phyloP scores from a whole-genome alignment of 2,113 vertebrate genomes.

The Meleagris gallopavo region DNA sequence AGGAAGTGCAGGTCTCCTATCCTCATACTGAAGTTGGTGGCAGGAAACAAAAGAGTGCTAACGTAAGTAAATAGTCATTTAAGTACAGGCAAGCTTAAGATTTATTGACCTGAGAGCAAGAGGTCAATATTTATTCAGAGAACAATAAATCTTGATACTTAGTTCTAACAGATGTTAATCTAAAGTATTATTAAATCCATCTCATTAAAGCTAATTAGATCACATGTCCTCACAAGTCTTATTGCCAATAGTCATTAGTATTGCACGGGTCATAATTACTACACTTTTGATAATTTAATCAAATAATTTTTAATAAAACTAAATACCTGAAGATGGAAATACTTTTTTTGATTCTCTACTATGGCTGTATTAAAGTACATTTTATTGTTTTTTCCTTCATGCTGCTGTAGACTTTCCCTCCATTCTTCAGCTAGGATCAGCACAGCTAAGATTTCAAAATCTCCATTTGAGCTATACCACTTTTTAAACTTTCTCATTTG shows the following conservation, averaged over 20 bases:
- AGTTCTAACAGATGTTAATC: conserved; percentile 41
- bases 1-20: neutral
- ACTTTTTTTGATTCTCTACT: conserved; percentile 7
- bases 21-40: neutral
- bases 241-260: conserved; percentile 45
- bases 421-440: neutral
- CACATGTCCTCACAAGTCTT: neutral
- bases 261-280: neutral
- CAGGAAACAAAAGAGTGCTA: neutral
- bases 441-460: neutral
- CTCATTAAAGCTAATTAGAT: conserved; percentile 54
- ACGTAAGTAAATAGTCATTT: neutral
- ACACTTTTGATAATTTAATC: conserved; percentile 39
- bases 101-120: conserved; percentile 48
- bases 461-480: neutral
- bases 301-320: conserved; percentile 37
- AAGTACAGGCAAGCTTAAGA: conserved; percentile 42
- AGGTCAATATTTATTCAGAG: conserved; percentile 64
- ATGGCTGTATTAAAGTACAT: neutral
- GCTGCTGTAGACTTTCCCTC: neutral
- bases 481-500: neutral
- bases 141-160: conserved; percentile 51
- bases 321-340: conserved; percentile 10
- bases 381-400: neutral
- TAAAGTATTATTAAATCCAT: conserved; percentile 55